These are phyloP conservation scores for Aporophyla nigra DNA, from an alignment of 2,888 invertebrate genomes.

Conservation along the genomic window DNA sequence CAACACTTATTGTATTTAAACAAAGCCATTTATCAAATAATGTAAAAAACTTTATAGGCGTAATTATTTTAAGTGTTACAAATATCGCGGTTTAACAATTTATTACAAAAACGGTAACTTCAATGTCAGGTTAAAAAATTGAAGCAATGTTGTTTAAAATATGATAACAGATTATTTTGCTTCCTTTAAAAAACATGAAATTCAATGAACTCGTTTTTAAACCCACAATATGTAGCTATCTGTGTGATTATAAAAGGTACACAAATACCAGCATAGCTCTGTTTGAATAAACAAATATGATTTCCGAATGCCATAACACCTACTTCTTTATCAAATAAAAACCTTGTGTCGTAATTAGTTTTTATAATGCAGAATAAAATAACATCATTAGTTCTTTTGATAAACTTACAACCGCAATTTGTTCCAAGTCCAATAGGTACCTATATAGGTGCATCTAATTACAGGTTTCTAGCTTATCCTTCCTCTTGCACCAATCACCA, in stretches of 20 bases:
- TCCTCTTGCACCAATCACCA: conserved; percentile 67
- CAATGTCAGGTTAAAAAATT: conserved; percentile 55
- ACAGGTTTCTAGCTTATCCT: conserved; percentile 68
- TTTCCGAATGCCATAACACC: conserved; percentile 10
- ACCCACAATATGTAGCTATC: background rate
- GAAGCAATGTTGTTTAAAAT: conserved; percentile 32
- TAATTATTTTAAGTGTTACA: conserved; percentile 66
- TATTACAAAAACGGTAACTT: conserved; percentile 52
- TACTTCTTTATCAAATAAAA: conserved; percentile 29
- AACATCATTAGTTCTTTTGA: conserved; percentile 48
- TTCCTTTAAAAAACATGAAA: conserved; percentile 14
- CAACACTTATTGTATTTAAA: conserved; percentile 50
- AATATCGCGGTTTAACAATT: conserved; percentile 57
- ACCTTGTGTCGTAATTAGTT: conserved; percentile 35
- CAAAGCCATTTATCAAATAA: conserved; percentile 57
- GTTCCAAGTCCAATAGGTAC: conserved; percentile 62
- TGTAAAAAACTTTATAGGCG: conserved; percentile 51
- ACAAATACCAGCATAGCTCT: conserved; percentile 10
- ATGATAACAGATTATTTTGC: conserved; percentile 18
- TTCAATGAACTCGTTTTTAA: conserved; percentile 20
- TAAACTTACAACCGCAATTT: conserved; percentile 59
- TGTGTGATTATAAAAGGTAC: conserved; percentile 6
- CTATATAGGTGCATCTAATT: conserved; percentile 72
- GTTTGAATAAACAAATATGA: conserved; percentile 16
- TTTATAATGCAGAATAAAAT: conserved; percentile 46